A percentile compares a stretch with the other conserved stretches of the same genome.
phyloP scores from a whole-genome alignment of 2,888 invertebrate genomes.

The Epiblema foenella region DNA sequence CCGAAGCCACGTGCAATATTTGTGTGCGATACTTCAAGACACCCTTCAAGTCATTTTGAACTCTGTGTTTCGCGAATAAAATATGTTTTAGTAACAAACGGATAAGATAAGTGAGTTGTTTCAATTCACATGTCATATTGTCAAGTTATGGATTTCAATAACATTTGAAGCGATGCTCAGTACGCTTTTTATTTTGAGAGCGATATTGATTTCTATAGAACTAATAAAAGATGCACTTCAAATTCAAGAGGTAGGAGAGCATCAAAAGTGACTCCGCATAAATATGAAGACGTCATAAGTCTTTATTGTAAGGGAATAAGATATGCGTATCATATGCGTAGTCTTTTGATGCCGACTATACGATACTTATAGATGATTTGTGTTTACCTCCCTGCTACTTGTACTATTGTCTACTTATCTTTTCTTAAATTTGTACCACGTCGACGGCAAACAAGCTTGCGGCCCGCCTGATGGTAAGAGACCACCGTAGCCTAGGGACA shows the following conservation, averaged over 20 bases:
- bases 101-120: slow-evolving; percentile 21
- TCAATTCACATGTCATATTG: slow-evolving; percentile 19
- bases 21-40: not conserved
- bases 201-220: slow-evolving; percentile 21
- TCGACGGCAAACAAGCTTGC: too few species aligned
- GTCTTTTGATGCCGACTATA: too few species aligned
- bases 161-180: slow-evolving; percentile 49
- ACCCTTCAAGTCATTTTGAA: not conserved
- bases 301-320: too few species aligned
- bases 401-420: too few species aligned
- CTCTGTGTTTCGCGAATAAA: not conserved
- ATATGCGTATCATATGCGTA: too few species aligned
- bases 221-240: slow-evolving; percentile 24
- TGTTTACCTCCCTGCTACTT: too few species aligned
- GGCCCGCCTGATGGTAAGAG: too few species aligned
- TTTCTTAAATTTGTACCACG: too few species aligned
- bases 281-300: too few species aligned
- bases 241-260: not conserved
- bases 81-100: not conserved
- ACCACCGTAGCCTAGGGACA: too few species aligned
- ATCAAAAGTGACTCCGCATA: too few species aligned
- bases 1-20: slow-evolving; percentile 16
- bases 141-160: slow-evolving; percentile 55
- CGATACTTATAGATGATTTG: too few species aligned
- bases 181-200: slow-evolving; percentile 45